Conservation (phyloP, 2,113 vertebrate genomes). For the Chroicocephalus ridibundus region DNA sequence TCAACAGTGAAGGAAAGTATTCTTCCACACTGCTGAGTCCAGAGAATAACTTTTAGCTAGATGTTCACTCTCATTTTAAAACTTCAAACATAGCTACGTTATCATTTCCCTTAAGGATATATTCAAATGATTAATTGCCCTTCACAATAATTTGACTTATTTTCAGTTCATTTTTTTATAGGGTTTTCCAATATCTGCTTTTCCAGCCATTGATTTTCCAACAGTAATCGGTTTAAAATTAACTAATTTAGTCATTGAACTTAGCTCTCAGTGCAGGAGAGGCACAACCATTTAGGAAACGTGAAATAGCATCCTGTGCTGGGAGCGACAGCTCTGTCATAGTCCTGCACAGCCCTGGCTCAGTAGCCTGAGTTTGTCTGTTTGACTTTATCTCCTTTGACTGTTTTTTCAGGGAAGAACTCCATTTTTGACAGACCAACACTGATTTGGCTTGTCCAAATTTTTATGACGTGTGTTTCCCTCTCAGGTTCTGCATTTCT, state of each 20-base stretch:
- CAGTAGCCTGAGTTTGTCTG: background rate
- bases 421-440: background rate
- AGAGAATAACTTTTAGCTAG: background rate
- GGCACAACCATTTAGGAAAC: background rate
- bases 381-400: background rate
- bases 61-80: background rate
- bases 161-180: background rate
- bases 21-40: background rate
- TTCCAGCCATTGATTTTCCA: background rate
- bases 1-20: background rate
- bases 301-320: background rate
- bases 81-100: background rate
- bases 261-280: background rate
- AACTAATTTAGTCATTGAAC: background rate
- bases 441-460: background rate
- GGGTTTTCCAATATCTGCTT: background rate
- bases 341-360: background rate
- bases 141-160: background rate
- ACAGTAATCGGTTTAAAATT: background rate
- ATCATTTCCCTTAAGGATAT: background rate
- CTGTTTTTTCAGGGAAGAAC: background rate
- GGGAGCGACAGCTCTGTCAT: background rate
- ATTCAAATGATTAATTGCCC: background rate
- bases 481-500: background rate
- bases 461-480: background rate